Evolutionary conservation across 1,140 invertebrate species (phyloP), one percentile per base, ranked within the genome.

Genomic region (Drosophila kanapiae): DNA sequence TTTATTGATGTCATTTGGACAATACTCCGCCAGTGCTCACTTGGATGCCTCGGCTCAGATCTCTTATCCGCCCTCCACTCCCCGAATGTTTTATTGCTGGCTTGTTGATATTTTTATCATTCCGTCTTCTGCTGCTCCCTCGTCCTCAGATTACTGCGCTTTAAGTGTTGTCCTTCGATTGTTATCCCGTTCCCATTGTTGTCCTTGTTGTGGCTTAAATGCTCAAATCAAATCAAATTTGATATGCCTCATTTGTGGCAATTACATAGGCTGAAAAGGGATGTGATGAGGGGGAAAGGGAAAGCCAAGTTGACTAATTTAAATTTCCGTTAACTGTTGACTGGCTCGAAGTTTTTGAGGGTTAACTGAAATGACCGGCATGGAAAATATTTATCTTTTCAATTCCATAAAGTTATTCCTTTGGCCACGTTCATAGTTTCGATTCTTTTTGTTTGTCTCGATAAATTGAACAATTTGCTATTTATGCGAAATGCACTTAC

Each of bases 1-100:
- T 87, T 87, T 82, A 87, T 87, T 87, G 79, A 80, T 87, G 83
- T 86, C 83, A 82, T 86, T 87, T 87, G 63, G 79, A 86, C 76
- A 77, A 87, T 82, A 43, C 60, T 78, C 59, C 58, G 45, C 29
- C 63, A 82, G 53, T 67, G 83, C 65, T 82, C 76, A 86, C 82
- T 86, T 85, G 68, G 68, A 37, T 78, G 75, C 70, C 48, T 61
- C 57, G n/a, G 40, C 16, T 59, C 48, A 45, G 45, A 56, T 60
- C 59, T 42, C 57, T 53, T 64, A 68, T 40, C 40, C 62, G n/a
- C 42, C 14, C 43, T 35, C 23, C 70, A 16, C 61, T 68, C n/a
- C 63, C 58, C 61, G 42, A 75, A 72, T 84, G 74, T 85, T 85
- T 81, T 85, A 85, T 85, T 85, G 75, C 69, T 78, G 74, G 60